Base-by-base conservation (phyloP, 1,140 invertebrate genomes). In the Leptestheria dahalacensis region DNA sequence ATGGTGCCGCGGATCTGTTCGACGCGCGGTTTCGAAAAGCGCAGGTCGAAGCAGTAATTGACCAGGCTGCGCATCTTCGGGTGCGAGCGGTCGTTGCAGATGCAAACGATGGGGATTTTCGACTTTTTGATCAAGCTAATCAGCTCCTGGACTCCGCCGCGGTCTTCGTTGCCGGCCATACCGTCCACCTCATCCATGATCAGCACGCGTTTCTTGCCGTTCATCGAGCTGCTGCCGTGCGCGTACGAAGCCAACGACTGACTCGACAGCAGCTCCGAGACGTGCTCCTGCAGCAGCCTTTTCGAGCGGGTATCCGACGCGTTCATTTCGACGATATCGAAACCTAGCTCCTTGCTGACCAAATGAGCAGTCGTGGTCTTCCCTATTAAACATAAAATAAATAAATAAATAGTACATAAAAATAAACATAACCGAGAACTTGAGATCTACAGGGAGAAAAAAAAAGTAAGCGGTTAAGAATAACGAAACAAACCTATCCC, bases 101-200 rank as follows among this genome's bases (percentile, higher is more conserved):
- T 97, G 72, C 95, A 99, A 64, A 99, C 89, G 33, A 99, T 85
- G 0, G 97, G 97, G 53, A 98, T 81, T 53, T 85, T 84, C 0
- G 89, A 80, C 1, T 76, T 75, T 75, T 99, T 99, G 49, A 99
- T 97, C 3, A 99, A 75, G 20, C 74, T 73, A 63, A 99, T 96
- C 12, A 99, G 71, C 76, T 99, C 95, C 72, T 90, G 86, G 48
- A 98, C 79, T 52, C 96, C 97, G 50, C 96, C 96, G 65, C 97
- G 79, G 73, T 99, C 97, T 72, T 99, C 92, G 72, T 99, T 99
- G 12, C 97, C 97, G 11, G 93, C 90, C 95, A 99, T 99, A 12
- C 97, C 97, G 71, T 99, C 97, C 0, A 99, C 96, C 81, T 99
- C 97, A 68, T 99, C 97, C 97, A 99, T 99, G 12, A 99, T 78